Evolutionary conservation across 2,888 invertebrate genomes (phyloP).

Genomic region (Plagiodera versicolora): DNA sequence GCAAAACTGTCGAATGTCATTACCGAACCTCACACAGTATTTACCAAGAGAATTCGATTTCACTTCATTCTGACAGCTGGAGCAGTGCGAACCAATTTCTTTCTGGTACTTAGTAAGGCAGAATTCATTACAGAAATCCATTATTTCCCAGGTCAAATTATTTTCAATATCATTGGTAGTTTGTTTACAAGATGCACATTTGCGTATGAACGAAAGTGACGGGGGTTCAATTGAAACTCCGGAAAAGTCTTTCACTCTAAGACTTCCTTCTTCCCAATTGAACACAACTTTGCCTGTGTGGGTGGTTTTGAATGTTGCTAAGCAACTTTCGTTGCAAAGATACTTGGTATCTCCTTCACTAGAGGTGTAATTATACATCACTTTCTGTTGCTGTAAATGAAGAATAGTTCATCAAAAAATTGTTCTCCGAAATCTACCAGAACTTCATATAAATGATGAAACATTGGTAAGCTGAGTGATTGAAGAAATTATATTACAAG

Average conservation of each 20-base stretch:
- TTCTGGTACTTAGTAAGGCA: conserved; percentile 76
- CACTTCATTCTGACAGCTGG: conserved; percentile 78
- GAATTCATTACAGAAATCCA: conserved; percentile 89
- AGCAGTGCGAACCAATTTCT: conserved; percentile 74
- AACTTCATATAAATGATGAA: too few relatives aligned
- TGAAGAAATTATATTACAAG: too few relatives aligned
- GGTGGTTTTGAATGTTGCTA: conserved; percentile 55
- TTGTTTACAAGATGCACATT: conserved; percentile 57
- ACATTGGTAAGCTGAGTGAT: not conserved
- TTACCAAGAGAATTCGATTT: conserved; percentile 82
- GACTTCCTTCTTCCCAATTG: conserved; percentile 42
- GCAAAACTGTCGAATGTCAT: conserved; percentile 91
- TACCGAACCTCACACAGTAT: conserved; percentile 90
- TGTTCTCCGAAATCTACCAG: too few relatives aligned
- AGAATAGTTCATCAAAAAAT: conserved; percentile 12
- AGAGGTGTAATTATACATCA: conserved; percentile 50
- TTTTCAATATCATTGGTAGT: conserved; percentile 61
- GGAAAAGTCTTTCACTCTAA: conserved; percentile 38
- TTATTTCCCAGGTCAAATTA: conserved; percentile 85
- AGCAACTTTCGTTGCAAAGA: conserved; percentile 63
- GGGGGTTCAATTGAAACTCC: conserved; percentile 28
- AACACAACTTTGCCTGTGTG: conserved; percentile 53
- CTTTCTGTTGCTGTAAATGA: conserved; percentile 49
- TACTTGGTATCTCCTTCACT: conserved; percentile 57
- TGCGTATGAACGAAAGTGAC: conserved; percentile 42